These are phyloP conservation scores for Drosophila kambysellisi DNA, from an alignment of 2,888 invertebrate genomes.

Conservation along the genomic window DNA sequence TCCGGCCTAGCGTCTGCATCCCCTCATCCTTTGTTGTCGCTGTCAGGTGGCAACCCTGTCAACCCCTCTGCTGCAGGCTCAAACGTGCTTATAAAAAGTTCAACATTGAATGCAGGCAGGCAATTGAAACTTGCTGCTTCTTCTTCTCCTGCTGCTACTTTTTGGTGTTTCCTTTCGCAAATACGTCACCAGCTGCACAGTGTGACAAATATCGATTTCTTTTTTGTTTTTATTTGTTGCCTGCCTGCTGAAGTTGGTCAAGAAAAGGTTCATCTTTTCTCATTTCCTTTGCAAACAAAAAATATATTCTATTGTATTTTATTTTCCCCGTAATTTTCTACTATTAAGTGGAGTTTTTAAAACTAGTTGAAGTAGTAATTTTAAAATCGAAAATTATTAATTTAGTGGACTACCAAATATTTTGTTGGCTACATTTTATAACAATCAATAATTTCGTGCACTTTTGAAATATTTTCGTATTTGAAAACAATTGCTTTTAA, in stretches of 20 bases:
- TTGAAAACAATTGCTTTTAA: not conserved
- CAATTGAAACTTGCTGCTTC: constrained; percentile 26
- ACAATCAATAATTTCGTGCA: not conserved
- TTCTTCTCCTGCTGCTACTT: constrained; percentile 14
- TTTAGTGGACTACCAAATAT: not conserved
- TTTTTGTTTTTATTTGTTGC: not conserved
- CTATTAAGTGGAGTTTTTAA: no score
- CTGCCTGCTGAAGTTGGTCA: not conserved
- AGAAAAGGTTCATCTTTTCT: not conserved
- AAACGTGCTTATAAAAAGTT: constrained; percentile 8
- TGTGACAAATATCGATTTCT: constrained; percentile 52
- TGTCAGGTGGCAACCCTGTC: constrained; percentile 67
- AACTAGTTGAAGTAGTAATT: not conserved
- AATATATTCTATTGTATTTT: not conserved
- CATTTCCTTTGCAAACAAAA: not conserved
- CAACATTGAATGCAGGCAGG: constrained; percentile 18
- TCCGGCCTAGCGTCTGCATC: constrained; percentile 57
- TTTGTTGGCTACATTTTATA: no score
- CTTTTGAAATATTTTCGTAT: not conserved
- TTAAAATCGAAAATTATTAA: not conserved
- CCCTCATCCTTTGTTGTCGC: constrained; percentile 20
- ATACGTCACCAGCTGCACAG: constrained; percentile 53
- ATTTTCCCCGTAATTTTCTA: not conserved
- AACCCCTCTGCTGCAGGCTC: constrained; percentile 18
- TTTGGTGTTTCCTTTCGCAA: constrained; percentile 20